Base-by-base conservation (phyloP, 2,113 vertebrate species). In the Alces alces region DNA sequence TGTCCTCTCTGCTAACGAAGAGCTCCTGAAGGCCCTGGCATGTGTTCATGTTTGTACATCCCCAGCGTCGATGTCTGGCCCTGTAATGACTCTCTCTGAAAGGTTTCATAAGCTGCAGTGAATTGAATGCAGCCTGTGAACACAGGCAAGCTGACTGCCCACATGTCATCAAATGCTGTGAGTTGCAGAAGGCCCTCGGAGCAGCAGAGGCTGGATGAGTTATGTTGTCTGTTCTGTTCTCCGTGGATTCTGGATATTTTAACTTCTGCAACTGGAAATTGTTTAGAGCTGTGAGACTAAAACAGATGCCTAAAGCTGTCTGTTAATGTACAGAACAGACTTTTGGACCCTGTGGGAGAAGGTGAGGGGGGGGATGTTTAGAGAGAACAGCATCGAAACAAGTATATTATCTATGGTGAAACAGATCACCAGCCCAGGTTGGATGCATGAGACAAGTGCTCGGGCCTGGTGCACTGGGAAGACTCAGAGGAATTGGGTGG, bases 231-330 rank as follows among this genome's bases (percentile, higher is more conserved):
- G 33, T 78, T 91, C 45, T 83, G 54, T 87, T 86, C 93, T 84
- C 61, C 2, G 0, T 45, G 70, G 80, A 76, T 54, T 92, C 73
- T 84, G 80, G 78, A 54, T 78, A 73, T 82, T 76, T 93, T 82
- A 97, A 89, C 78, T 78, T 83, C 79, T 94, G 79, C 52, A 78
- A 16, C 86, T 94, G 57, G 61, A 79, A 73, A 60, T n/a, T 83
- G 27, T 93, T 97, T 73, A 83, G 47, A 80, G 80, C 43, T 61
- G 1, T 95, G 70, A 89, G 92, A 88, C 91, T 89, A 93, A 95
- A 88, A 93, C 61, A 97, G 45, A 92, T 60, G 17, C 50, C 70
- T 86, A 66, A 28, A 80, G 58, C 43, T 43, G 5, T 58, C 92
- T 33, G 23, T 83, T 82, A 84, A 6, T 36, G n/a, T n/a, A n/a